Base-by-base conservation (phyloP, 2,113 vertebrate species). In the Bombycilla garrulus region DNA sequence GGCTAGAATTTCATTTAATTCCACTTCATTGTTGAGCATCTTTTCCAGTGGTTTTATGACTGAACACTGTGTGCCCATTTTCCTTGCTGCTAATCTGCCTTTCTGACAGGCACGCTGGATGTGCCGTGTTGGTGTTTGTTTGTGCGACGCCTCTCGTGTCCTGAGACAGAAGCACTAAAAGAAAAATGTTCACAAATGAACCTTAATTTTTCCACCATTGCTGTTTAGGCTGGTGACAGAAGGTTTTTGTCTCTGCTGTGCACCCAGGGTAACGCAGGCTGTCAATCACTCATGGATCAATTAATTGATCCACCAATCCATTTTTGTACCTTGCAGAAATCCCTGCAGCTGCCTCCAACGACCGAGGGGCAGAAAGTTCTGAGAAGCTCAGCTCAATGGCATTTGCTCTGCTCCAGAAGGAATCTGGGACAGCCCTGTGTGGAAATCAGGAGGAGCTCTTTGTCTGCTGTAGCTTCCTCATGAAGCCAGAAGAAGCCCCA, bases 1-100 rank as follows among this genome's bases (percentile, higher is more conserved):
- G 97, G 96, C 96, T 90, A 94, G 96, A 97, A 96, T 97, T 96
- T 97, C 93, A 89, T 94, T 97, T 97, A 97, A 97, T 97, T 96
- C 91, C 90, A 95, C 93, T 96, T 92, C 92, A 95, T 93, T 96
- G 93, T 96, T 81, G 92, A 97, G 96, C 94, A 83, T 92, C 90
- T 96, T 95, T 95, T 93, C 73, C 96, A 94, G 92, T 40, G 92
- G 90, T 95, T 96, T 91, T 82, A 51, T 12, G 70, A 62, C 66
- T 45, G 91, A 93, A 89, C 95, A 70, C 78, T 15, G 21, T 78
- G 70, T 90, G 87, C 94, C 81, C 84, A 83, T 96, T 92, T 79
- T 21, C 72, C 84, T 25, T 89, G 66, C 45, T 76, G 82, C 71
- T 66, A 48, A 61, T 53, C 93, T 81, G 78, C 35, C 66, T 84